phyloP scores from a whole-genome alignment of 2,888 invertebrate species.

The Germaria angustata region DNA sequence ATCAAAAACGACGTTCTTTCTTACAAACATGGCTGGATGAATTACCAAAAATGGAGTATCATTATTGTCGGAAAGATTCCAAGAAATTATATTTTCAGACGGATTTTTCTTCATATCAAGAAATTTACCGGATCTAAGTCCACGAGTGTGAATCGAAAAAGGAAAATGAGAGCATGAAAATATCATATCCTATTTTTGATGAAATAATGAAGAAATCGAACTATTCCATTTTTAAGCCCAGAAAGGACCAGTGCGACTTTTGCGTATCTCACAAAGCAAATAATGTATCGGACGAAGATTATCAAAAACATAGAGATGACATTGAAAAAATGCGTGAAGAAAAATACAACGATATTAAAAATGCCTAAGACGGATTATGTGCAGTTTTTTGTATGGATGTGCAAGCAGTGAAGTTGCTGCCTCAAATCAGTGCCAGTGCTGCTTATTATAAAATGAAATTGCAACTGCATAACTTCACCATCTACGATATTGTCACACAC shows the following conservation, averaged over 20 bases:
- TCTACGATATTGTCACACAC: slow-evolving; percentile 9
- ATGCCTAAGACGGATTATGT: not conserved
- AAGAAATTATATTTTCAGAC: not conserved
- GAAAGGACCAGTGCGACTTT: no score
- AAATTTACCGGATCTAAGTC: no score
- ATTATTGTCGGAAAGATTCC: not conserved
- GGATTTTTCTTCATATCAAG: not conserved
- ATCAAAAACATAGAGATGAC: no score
- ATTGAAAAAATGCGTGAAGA: no score
- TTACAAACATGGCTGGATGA: not conserved
- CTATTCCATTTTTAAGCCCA: no score
- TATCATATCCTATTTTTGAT: no score
- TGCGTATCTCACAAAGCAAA: no score
- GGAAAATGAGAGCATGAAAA: no score
- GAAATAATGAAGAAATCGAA: no score
- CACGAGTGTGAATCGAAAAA: no score
- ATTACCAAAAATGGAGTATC: not conserved
- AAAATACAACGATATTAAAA: no score
- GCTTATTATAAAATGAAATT: slow-evolving; percentile 14
- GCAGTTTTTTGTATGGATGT: slow-evolving; percentile 12
- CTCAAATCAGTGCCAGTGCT: slow-evolving; percentile 15
- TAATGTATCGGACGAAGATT: no score
- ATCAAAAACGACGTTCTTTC: slow-evolving; percentile 6
- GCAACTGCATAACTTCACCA: slow-evolving; percentile 11
- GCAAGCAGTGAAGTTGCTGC: slow-evolving; percentile 11